A percentile compares a stretch with the other conserved stretches of the same genome.
Conservation (phyloP, 2,797 vertebrate species). For the Enteromius afrohamiltoni region DNA sequence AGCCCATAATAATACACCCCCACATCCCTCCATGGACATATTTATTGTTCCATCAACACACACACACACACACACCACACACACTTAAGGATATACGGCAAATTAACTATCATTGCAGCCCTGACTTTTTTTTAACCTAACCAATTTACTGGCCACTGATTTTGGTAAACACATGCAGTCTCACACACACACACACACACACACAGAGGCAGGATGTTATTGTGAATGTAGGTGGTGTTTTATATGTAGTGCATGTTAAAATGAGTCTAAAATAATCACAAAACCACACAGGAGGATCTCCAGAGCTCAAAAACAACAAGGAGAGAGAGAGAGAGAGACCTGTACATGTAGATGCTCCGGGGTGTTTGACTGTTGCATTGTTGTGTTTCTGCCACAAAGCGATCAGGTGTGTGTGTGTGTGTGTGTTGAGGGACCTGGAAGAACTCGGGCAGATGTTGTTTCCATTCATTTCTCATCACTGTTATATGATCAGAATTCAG, state of each 20-base stretch:
- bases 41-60: not conserved
- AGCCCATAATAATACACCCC: conserved; percentile 41
- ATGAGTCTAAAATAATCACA: conserved; percentile 14
- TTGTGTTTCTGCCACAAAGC: not conserved
- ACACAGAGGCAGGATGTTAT: not conserved
- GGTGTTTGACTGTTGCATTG: conserved; percentile 15
- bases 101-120: conserved; percentile 26
- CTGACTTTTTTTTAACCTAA: conserved; percentile 12
- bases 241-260: conserved; percentile 6
- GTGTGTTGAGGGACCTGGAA: conserved; percentile 19
- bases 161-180: conserved; percentile 7
- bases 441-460: not conserved
- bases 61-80: not conserved
- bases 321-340: too few species aligned
- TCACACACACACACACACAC: conserved; percentile 4
- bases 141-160: conserved; percentile 18
- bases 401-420: conserved; percentile 15
- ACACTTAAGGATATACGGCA: conserved; percentile 12
- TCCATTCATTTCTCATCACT: not conserved
- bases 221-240: not conserved
- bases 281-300: conserved; percentile 9
- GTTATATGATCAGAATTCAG: not conserved
- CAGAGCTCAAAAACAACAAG: not conserved
- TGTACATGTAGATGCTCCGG: not conserved
- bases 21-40: not conserved